Evolutionary conservation across 2,797 vertebrate genomes (phyloP), one percentile per base, ranked within the genome.

Genomic region (Cossypha caffra): DNA sequence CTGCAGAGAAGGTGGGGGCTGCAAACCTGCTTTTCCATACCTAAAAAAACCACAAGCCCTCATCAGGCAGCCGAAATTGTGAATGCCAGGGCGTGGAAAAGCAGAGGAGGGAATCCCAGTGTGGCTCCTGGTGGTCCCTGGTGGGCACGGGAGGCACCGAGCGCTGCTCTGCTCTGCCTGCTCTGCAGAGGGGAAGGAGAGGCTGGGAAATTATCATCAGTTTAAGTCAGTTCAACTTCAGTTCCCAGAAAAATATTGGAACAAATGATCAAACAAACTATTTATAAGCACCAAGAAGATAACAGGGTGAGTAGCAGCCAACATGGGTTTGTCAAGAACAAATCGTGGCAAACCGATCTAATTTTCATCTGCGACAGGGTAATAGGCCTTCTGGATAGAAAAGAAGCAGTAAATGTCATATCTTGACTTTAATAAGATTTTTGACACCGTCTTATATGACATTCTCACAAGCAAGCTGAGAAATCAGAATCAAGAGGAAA

Each of bases 221-320:
- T 94, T 95, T 88, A 80, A 95, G 93, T 95, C 95, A 95, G 91
- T 96, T 96, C 93, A 58, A 94, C 94, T 96, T 95, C 94, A 97
- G 87, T 77, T 97, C 91, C 90, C 93, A 91, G 94, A 94, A 96
- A 97, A 97, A 97, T 93, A 97, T 96, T 97, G 94, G 94, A 97
- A 95, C 95, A 91, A 97, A 95, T 97, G 96, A 97, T 97, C 96
- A 97, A 97, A 97, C 96, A 97, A 97, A 97, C 96, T 96, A 97
- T 97, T 97, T 96, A 96, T 96, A 97, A 96, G 96, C 96, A 97
- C 91, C 95, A 71, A 80, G 93, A 71, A 95, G 95, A 97, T 96
- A 97, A 97, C 89, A 96, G 96, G 89, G 91, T 90, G 95, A 97
- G 96, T 67, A 97, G 94, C 96, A 97, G 96, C 95, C 96, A 95